Conservation (phyloP, 2,888 invertebrate species). For the Drosophila subquinaria region DNA sequence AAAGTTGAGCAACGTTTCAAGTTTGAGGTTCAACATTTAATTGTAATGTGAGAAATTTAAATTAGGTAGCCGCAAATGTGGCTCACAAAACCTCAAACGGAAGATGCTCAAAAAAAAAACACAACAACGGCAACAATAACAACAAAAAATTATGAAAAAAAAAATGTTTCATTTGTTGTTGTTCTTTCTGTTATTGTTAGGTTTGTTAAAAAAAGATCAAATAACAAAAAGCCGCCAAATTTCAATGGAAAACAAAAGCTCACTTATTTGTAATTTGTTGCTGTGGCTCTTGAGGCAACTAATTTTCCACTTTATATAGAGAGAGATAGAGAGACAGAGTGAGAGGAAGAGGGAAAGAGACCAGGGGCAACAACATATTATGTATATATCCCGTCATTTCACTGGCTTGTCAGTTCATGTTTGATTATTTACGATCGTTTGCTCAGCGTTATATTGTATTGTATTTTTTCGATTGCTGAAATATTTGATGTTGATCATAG, state of each 20-base stretch:
- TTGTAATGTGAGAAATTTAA: conserved; percentile 81
- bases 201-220: conserved; percentile 79
- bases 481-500: conserved; percentile 57
- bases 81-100: conserved; percentile 67
- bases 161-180: conserved; percentile 58
- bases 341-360: conserved; percentile 25
- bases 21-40: conserved; percentile 53
- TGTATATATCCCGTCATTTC: conserved; percentile 30
- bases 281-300: conserved; percentile 50
- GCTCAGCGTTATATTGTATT: conserved; percentile 36
- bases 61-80: conserved; percentile 72
- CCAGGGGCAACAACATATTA: conserved; percentile 26
- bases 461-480: conserved; percentile 40
- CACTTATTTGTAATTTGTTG: conserved; percentile 68
- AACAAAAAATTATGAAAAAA: conserved; percentile 59
- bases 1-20: conserved; percentile 35
- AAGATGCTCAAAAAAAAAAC: conserved; percentile 66
- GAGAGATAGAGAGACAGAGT: conserved; percentile 15
- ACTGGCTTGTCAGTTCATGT: conserved; percentile 69
- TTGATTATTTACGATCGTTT: conserved; percentile 71
- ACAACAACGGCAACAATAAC: conserved; percentile 26
- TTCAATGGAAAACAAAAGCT: conserved; percentile 82
- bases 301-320: conserved; percentile 73
- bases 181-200: conserved; percentile 32
- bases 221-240: conserved; percentile 77